Evolutionary conservation across 2,113 vertebrate species (phyloP), one percentile per base, ranked within the genome.

Genomic region (Kryptolebias marmoratus): DNA sequence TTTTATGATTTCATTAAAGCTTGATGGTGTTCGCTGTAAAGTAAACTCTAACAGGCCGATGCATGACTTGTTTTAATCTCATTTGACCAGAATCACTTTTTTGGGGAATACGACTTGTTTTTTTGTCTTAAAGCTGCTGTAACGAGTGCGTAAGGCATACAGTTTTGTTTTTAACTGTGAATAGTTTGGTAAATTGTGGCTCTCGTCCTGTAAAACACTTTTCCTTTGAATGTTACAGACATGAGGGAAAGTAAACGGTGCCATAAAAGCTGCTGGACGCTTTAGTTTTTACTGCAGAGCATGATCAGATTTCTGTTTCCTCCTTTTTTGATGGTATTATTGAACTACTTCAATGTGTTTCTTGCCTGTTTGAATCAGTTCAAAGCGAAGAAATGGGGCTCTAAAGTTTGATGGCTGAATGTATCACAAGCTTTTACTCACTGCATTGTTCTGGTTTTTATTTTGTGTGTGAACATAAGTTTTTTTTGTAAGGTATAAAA

Each of bases 181-280:
- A 83, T 1, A 32, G 45, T 74, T 81, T 71, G 22, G 44, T 27
- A 7, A 63, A 50, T 5, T 50, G 76, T 28, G 61, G 69, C 69
- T 85, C 67, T 4, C 22, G 22, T 22, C 22, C 39, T 69, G 2
- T 73, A 22, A 9, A 62, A 77, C 44, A 27, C 68, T 80, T 88
- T 87, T 88, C 83, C 79, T 80, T 87, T 89, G 84, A 88, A 79
- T 88, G 86, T 88, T 77, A n/a, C 50, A 36, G 32, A 88, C 84
- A 86, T 75, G 83, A 89, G 83, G 84, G 66, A 87, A 87, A 86
- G 74, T 59, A 10, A 42, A 73, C 79, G 73, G 78, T 80, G 87
- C 77, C 77, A 84, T 75, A 81, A 60, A 56, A 79, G 71, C 63
- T 69, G 75, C 70, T 69, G 54, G 6, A 27, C 2, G 62, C 16